Base-by-base conservation (phyloP, 2,797 vertebrate species). In the Coranthus polyacanthus region DNA sequence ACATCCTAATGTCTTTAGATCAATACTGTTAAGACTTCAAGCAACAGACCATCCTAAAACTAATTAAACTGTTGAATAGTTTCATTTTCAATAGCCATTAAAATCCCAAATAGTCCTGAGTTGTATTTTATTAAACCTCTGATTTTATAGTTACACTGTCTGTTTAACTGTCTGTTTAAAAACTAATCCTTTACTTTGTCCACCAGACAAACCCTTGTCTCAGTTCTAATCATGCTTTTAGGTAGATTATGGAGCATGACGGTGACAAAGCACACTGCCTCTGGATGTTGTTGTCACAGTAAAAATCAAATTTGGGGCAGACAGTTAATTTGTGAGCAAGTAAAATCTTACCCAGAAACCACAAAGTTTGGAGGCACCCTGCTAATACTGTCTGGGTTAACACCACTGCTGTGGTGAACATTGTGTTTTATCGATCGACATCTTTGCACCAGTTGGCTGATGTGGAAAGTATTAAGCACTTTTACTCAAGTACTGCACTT, bases 211-310 rank as follows among this genome's bases (percentile, higher is more conserved):
- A 44, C 15, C 18, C 43, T 44, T 7, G 42, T 56, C 75, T 50
- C 6, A 5, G 61, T 15, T 46, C 53, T 71, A 68, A 75, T 78
- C 42, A 5, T 12, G 78, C 68, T 72, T 69, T 85, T 49, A 63
- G 46, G n/a, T 20, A 67, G 77, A 79, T 79, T 75, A 73, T 75
- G 29, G 53, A 36, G 36, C 16, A 0, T 20, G 12, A 44, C n/a
- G 22, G 16, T n/a, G 11, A 9, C 20, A 4, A 12, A 3, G 36
- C 49, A 3, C 52, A 1, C n/a, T 17, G 56, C 68, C 65, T 63
- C 12, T 4, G 57, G 67, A 47, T 55, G 3, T 38, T 17, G 49
- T 57, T 24, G 22, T 24, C 43, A 7, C n/a, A 49, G 39, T 51
- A 39, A 66, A 60, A 47, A 2, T 70, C 60, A 34, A 68, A 72